Evolutionary conservation across 2,797 vertebrate genomes (phyloP), one percentile per base, ranked within the genome.

Genomic region (Hyperoplus immaculatus): DNA sequence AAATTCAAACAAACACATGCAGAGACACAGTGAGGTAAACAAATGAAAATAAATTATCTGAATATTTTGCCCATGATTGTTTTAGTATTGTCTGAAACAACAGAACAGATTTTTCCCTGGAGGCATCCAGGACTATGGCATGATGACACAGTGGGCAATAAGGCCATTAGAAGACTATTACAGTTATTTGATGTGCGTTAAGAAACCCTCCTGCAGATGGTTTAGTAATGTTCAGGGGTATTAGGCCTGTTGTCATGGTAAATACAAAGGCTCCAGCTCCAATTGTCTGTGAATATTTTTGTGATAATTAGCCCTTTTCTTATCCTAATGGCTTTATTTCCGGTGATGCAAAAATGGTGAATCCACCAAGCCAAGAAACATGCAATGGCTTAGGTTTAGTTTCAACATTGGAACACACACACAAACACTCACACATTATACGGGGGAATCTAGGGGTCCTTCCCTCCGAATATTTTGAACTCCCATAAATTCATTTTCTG

Each of bases 91-190:
- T 29, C 29, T 60, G 39, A 39, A 87, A 84, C 78, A 90, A 87
- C 55, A 78, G 70, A 80, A 50, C 72, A 64, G 68, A 73, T 78
- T 88, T 85, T 43, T 69, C 58, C 89, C 82, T 73, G 1, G 71
- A 89, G 87, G 78, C 86, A 77, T 42, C 72, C 72, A 78, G 83
- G 75, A 83, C 88, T 72, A 53, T 83, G 80, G 80, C 77, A 85
- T 90, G 86, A 94, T 88, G 93, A 90, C 88, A 93, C 88, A 93
- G 87, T 62, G 58, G 87, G 92, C 89, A 91, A 90, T 87, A 86
- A 91, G 61, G 63, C 88, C 83, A 92, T 90, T 87, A 93, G 86
- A 75, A 81, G 84, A 75, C 87, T 84, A 90, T 92, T 93, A 89
- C 78, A 84, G 84, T 80, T 90, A 87, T 92, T 91, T 89, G 91